A percentile compares a stretch with the other conserved stretches of the same genome.
Evolutionary conservation across 2,888 invertebrate genomes (phyloP).

Genomic region (Caenorhabditis doughertyi): DNA sequence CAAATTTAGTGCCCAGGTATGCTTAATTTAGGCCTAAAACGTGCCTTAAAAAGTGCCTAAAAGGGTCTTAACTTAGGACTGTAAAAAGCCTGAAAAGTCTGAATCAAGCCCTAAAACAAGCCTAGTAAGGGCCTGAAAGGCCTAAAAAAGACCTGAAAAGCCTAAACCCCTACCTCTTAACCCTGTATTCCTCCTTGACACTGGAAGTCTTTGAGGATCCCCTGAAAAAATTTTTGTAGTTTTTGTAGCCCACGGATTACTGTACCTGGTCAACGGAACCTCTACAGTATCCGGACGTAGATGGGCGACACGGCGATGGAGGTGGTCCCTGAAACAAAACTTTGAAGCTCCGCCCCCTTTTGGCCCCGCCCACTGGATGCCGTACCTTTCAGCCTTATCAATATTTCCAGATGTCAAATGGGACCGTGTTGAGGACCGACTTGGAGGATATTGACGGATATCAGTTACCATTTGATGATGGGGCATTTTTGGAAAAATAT

Average conservation of each 20-base stretch:
- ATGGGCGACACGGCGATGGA: not conserved
- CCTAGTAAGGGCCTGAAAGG: too few relatives aligned
- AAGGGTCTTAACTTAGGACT: too few relatives aligned
- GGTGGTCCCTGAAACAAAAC: not conserved
- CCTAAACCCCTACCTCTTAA: not conserved
- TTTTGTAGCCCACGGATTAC: not conserved
- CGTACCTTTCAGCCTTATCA: conserved; percentile 26
- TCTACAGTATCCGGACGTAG: not conserved
- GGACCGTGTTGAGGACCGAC: not conserved
- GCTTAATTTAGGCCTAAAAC: too few relatives aligned
- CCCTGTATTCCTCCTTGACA: not conserved
- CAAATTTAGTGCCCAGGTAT: too few relatives aligned
- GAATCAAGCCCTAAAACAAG: not conserved
- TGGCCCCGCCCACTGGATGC: not conserved
- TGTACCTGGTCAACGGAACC: conserved; percentile 10
- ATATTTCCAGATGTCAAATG: not conserved
- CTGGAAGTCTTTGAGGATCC: conserved; percentile 23
- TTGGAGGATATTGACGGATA: not conserved
- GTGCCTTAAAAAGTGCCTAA: too few relatives aligned
- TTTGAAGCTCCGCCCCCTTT: not conserved
- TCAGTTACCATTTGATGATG: conserved; percentile 9
- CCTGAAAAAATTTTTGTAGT: conserved; percentile 7
- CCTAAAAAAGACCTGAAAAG: too few relatives aligned
- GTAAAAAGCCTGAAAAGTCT: not conserved
- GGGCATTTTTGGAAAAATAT: conserved; percentile 39